phyloP scores from a whole-genome alignment of 2,888 invertebrate species.

The Ormyrus labotus region DNA sequence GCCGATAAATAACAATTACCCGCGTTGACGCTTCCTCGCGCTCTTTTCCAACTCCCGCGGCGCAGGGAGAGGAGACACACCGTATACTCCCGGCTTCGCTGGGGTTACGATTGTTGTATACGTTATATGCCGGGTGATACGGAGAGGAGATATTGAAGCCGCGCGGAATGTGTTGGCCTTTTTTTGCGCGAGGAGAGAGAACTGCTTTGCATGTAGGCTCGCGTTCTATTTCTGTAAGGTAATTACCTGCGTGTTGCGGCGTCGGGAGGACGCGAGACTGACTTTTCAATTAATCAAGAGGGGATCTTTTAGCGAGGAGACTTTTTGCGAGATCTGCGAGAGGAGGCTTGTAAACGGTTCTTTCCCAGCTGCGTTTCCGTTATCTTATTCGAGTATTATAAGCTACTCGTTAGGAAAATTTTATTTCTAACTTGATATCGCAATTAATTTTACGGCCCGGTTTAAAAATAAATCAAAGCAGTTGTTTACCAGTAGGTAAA shows the following conservation, averaged over 20 bases:
- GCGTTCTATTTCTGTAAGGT: constrained; percentile 36
- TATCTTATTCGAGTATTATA: too few relatives aligned
- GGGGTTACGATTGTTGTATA: neutral
- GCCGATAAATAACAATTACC: constrained; percentile 56
- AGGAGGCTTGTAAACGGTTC: too few relatives aligned
- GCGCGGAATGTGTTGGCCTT: too few relatives aligned
- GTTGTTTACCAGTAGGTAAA: too few relatives aligned
- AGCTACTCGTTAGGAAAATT: too few relatives aligned
- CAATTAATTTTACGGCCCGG: too few relatives aligned
- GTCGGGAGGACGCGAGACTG: constrained; percentile 16
- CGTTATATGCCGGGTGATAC: neutral
- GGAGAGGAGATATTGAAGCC: neutral
- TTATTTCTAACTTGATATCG: too few relatives aligned
- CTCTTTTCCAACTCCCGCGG: constrained; percentile 15
- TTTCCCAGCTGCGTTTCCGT: too few relatives aligned
- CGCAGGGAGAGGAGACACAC: neutral
- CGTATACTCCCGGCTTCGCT: neutral
- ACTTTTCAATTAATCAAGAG: constrained; percentile 49
- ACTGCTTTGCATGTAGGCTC: neutral
- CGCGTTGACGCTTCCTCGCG: constrained; percentile 2
- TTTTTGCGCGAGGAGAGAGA: too few relatives aligned
- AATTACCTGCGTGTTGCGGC: constrained; percentile 6
- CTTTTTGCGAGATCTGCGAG: neutral
- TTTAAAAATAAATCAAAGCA: too few relatives aligned
- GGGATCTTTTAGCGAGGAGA: neutral